These are phyloP conservation scores for Apodemia hepburni DNA, from an alignment of 2,888 invertebrate species.

Conservation along the genomic window DNA sequence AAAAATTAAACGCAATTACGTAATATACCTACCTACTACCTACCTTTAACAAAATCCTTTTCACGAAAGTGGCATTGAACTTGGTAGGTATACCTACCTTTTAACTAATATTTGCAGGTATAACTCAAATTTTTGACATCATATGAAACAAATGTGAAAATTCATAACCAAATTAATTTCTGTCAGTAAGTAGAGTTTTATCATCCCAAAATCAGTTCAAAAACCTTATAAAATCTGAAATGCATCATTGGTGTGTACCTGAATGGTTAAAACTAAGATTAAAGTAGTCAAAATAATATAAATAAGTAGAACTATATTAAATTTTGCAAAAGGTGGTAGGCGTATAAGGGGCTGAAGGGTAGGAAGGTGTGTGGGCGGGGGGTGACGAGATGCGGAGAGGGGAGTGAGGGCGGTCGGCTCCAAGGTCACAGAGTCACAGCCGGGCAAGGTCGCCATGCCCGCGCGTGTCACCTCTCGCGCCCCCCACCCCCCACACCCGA, in stretches of 20 bases:
- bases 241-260: not conserved
- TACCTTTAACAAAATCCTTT: no score
- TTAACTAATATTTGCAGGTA: no score
- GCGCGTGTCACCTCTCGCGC: conserved; percentile 60
- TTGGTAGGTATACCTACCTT: no score
- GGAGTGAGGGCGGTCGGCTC: conserved; percentile 52
- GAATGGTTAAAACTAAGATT: no score
- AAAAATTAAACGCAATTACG: no score
- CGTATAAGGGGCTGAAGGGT: conserved; percentile 45
- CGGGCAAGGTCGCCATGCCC: conserved; percentile 78
- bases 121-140: no score
- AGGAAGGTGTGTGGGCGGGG: conserved; percentile 33
- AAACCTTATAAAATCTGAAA: not conserved
- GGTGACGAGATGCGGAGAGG: conserved; percentile 35
- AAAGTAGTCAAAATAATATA: conserved; percentile 27
- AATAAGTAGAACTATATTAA: conserved; percentile 50
- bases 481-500: conserved; percentile 52
- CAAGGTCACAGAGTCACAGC: conserved; percentile 79
- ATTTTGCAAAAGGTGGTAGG: conserved; percentile 67
- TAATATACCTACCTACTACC: no score
- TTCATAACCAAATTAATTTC: no score
- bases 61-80: no score
- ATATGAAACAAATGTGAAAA: no score
- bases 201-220: not conserved
- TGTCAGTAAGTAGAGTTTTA: no score